Conservation (phyloP, 1,140 invertebrate species). For the Plectus sambesii region DNA sequence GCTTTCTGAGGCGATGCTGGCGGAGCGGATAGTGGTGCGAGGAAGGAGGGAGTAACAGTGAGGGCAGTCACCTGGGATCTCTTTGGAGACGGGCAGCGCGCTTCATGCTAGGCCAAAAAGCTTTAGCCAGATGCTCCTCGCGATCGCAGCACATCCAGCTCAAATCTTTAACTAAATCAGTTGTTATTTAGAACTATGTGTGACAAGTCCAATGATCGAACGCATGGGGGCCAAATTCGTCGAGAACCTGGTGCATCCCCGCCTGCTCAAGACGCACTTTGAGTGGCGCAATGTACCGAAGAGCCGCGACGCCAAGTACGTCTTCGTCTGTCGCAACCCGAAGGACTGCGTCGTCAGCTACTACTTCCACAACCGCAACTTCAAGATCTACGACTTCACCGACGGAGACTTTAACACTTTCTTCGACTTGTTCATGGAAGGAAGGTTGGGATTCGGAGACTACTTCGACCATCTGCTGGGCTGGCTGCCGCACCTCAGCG, state of each 20-base stretch:
- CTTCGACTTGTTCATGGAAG: constrained; percentile 43
- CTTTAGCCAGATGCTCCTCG: constrained; percentile 1
- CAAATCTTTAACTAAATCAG: constrained; percentile 8
- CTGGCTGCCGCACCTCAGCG: constrained; percentile 39
- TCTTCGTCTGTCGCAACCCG: constrained; percentile 33
- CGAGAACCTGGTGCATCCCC: constrained; percentile 30
- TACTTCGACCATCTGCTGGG: constrained; percentile 46
- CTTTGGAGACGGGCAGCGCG: constrained; percentile 2
- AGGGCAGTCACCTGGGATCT: too few relatives aligned
- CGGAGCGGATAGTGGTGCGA: background rate
- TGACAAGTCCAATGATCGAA: constrained; percentile 43
- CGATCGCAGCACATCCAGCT: background rate
- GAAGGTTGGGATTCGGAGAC: constrained; percentile 45
- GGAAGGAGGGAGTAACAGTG: too few relatives aligned
- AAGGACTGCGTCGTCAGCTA: constrained; percentile 40
- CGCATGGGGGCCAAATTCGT: constrained; percentile 38
- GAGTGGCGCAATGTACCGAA: constrained; percentile 36
- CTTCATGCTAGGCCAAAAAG: background rate
- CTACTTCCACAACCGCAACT: constrained; percentile 41
- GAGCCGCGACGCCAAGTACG: constrained; percentile 35
- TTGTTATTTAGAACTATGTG: constrained; percentile 38
- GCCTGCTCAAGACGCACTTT: constrained; percentile 43
- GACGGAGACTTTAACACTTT: constrained; percentile 43
- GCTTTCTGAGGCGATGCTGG: background rate
- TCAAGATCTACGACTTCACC: constrained; percentile 41